A percentile compares a stretch with the other conserved stretches of the same genome.
Evolutionary conservation across 1,140 invertebrate species (phyloP).

Genomic region (Achatina immaculata): DNA sequence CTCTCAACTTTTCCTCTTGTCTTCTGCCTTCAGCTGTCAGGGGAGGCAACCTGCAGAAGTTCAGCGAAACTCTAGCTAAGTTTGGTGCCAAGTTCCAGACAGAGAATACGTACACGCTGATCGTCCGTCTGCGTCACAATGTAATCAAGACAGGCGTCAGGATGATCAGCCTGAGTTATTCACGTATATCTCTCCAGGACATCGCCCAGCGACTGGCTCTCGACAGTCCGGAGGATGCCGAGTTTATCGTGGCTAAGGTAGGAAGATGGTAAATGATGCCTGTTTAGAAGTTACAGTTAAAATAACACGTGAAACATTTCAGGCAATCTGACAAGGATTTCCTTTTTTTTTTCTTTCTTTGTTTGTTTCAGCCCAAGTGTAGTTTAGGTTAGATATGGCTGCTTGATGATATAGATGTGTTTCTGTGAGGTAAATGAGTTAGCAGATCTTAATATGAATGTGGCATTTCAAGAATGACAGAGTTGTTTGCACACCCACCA

Average conservation of each 20-base stretch:
- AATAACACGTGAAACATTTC: no score
- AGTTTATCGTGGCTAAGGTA: slow-evolving; percentile 97
- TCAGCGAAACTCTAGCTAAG: slow-evolving; percentile 93
- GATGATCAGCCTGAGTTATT: slow-evolving; percentile 96
- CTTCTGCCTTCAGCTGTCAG: slow-evolving; percentile 81
- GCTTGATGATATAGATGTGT: no score
- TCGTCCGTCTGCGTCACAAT: slow-evolving; percentile 92
- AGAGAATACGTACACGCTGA: slow-evolving; percentile 95
- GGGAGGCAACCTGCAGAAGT: slow-evolving; percentile 92
- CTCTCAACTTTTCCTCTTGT: background rate
- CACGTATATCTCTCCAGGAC: slow-evolving; percentile 93
- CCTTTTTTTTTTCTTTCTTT: background rate
- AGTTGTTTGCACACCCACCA: no score
- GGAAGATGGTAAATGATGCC: no score
- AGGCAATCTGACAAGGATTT: background rate
- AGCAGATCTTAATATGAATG: no score
- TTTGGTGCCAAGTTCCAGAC: slow-evolving; percentile 71
- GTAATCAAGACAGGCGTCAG: slow-evolving; percentile 99
- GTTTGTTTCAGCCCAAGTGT: no score
- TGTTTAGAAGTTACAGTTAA: background rate
- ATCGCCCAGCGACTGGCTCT: slow-evolving; percentile 94
- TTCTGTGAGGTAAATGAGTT: no score
- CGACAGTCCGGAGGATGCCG: slow-evolving; percentile 96
- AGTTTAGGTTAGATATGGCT: no score
- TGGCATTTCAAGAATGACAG: no score